Evolutionary conservation across 2,113 vertebrate species (phyloP).

Genomic region (Gadus chalcogrammus): DNA sequence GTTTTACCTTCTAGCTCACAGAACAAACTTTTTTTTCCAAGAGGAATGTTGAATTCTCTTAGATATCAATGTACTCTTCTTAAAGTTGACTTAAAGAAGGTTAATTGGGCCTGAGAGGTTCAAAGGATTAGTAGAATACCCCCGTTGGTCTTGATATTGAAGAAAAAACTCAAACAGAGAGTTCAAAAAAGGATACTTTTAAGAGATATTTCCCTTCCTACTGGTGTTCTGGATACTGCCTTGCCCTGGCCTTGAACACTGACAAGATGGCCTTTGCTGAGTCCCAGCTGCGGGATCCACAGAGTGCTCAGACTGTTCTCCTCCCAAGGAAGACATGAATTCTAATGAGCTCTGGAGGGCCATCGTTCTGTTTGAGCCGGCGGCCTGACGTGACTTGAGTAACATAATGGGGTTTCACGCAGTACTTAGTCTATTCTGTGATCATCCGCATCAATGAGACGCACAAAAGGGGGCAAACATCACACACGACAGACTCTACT

Average conservation of each 20-base stretch:
- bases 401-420: not conserved
- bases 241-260: slow-evolving; percentile 22
- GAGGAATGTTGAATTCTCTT: too few species aligned
- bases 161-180: slow-evolving; percentile 63
- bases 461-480: too few species aligned
- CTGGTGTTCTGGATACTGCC: slow-evolving; percentile 40
- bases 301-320: slow-evolving; percentile 24
- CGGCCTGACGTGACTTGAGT: slow-evolving; percentile 35
- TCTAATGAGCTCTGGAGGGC: slow-evolving; percentile 56
- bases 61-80: too few species aligned
- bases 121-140: slow-evolving; percentile 20
- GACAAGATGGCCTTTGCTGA: slow-evolving; percentile 59
- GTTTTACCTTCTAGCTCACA: slow-evolving; percentile 33
- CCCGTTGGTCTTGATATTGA: not conserved
- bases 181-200: slow-evolving; percentile 68
- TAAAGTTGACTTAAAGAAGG: too few species aligned
- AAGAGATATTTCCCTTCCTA: slow-evolving; percentile 47
- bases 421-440: too few species aligned
- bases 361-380: slow-evolving; percentile 32
- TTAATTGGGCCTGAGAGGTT: slow-evolving; percentile 1
- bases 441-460: too few species aligned
- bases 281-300: slow-evolving; percentile 34
- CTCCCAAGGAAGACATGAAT: slow-evolving; percentile 48
- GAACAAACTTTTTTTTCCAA: slow-evolving; percentile 39
- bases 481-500: too few species aligned